Evolutionary conservation across 1,140 invertebrate genomes (phyloP).

Genomic region (Forficula auricularia): DNA sequence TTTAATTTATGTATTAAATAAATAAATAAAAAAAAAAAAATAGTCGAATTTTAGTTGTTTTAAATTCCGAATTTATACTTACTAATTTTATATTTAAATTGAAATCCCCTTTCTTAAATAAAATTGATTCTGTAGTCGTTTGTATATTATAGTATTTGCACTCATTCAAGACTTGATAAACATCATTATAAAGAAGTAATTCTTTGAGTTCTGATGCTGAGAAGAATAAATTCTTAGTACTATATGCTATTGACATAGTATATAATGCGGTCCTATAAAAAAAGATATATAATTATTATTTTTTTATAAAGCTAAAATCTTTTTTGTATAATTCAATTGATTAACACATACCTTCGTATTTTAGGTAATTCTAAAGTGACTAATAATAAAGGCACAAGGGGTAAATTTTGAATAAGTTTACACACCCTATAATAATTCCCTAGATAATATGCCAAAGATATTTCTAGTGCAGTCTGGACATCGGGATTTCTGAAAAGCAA

Average conservation of each 20-base stretch:
- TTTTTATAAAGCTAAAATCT: not conserved
- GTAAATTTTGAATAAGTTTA: constrained; percentile 25
- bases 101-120: constrained; percentile 21
- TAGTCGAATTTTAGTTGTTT: too few relatives aligned
- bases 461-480: constrained; percentile 20
- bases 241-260: constrained; percentile 34
- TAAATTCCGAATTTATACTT: too few relatives aligned
- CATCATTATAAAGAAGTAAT: constrained; percentile 21
- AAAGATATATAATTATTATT: constrained; percentile 7
- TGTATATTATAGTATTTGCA: constrained; percentile 19
- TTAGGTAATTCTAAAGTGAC: constrained; percentile 28
- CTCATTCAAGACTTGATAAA: constrained; percentile 17
- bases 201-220: constrained; percentile 23
- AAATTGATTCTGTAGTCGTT: constrained; percentile 17
- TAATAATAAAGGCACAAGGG: constrained; percentile 29
- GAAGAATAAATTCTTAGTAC: constrained; percentile 30
- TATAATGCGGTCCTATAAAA: constrained; percentile 29
- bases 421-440: constrained; percentile 33
- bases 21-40: too few relatives aligned
- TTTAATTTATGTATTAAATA: too few relatives aligned
- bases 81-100: constrained; percentile 5
- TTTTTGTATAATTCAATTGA: constrained; percentile 6
- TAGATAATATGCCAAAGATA: constrained; percentile 30
- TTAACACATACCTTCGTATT: constrained; percentile 28
- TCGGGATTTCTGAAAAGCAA: constrained; percentile 12